These are phyloP conservation scores for Bursaphelenchus mucronatus DNA, from an alignment of 1,140 invertebrate species.

Conservation along the genomic window DNA sequence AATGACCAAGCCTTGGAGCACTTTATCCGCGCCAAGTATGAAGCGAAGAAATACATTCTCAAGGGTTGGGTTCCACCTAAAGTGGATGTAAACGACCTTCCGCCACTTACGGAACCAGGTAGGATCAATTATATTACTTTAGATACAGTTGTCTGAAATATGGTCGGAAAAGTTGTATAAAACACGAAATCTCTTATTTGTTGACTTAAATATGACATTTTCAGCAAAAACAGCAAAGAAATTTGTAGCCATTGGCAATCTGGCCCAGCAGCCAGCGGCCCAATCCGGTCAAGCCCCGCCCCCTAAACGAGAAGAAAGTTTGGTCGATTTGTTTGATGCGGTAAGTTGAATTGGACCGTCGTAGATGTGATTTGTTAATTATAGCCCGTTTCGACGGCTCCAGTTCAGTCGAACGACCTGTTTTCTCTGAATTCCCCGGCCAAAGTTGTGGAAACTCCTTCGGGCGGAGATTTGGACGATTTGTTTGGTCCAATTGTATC, in stretches of 20 bases:
- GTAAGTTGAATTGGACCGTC: background rate
- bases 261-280: constrained; percentile 6
- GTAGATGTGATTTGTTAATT: constrained; percentile 8
- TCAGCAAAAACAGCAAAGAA: constrained; percentile 15
- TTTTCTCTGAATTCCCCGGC: background rate
- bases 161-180: background rate
- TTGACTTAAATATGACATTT: background rate
- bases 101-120: constrained; percentile 13
- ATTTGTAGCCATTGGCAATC: background rate
- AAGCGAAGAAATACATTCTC: constrained; percentile 70
- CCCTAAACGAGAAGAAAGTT: constrained; percentile 1
- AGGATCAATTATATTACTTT: constrained; percentile 13
- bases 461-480: constrained; percentile 12
- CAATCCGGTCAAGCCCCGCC: constrained; percentile 2
- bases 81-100: constrained; percentile 33
- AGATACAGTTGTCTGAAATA: background rate
- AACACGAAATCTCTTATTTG: background rate
- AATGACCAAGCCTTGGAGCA: constrained; percentile 77
- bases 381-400: constrained; percentile 1
- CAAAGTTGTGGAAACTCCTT: background rate
- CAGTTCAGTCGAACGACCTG: background rate
- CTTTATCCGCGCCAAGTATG: constrained; percentile 94
- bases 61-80: constrained; percentile 39
- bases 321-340: constrained; percentile 29
- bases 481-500: constrained; percentile 12